Conservation (phyloP, 1,140 invertebrate species). For the Tetragonula clypearis region DNA sequence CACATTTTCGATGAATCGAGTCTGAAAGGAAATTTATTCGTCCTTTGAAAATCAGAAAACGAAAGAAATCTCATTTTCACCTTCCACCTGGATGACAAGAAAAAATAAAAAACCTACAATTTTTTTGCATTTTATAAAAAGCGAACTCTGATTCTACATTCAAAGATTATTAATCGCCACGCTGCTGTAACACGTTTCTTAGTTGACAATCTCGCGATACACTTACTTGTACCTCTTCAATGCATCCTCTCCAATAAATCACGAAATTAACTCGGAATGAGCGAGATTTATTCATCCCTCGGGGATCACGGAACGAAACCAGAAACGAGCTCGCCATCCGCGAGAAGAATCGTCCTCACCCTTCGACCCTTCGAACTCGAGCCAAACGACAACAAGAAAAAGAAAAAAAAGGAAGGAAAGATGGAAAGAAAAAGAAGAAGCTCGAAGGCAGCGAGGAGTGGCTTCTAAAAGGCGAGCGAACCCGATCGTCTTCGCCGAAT, state of each 20-base stretch:
- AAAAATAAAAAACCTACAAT: no score
- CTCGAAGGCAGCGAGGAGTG: background rate
- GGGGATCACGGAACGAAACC: background rate
- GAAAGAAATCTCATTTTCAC: no score
- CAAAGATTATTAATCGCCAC: no score
- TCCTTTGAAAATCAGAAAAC: no score
- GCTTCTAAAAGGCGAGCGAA: background rate
- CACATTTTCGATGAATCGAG: no score
- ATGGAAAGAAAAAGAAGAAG: background rate
- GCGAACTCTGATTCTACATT: no score
- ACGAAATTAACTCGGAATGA: background rate
- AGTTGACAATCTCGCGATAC: background rate
- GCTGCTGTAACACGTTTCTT: no score
- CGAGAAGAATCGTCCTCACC: slow-evolving; percentile 1
- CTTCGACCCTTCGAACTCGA: background rate
- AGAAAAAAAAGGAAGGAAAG: background rate
- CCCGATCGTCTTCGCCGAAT: slow-evolving; percentile 70
- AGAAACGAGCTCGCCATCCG: background rate
- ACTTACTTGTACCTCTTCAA: background rate
- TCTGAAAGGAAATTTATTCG: no score
- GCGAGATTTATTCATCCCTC: no score
- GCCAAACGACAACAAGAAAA: background rate
- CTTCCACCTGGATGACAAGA: no score
- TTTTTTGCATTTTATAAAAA: no score
- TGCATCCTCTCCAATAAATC: background rate